These are phyloP conservation scores for Ophioderma brevispina DNA, from an alignment of 35 echinoderm and acorn worm genomes.

Conservation along the genomic window DNA sequence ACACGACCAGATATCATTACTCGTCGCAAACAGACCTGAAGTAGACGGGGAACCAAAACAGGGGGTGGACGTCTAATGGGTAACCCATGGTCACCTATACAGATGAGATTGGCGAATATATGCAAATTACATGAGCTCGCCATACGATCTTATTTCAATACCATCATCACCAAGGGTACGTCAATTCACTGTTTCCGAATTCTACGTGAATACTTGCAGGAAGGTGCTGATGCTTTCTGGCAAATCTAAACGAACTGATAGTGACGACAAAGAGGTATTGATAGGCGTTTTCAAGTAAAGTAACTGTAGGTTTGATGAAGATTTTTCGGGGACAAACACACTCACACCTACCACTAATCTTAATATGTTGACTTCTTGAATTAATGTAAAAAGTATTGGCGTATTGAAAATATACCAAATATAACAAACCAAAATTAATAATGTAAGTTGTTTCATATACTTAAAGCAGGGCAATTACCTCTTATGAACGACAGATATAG, in stretches of 20 bases:
- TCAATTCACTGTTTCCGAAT: not conserved
- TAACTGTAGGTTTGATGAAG: too few species aligned
- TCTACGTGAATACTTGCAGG: not conserved
- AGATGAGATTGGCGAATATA: not conserved
- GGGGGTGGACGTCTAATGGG: not conserved
- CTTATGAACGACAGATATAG: too few species aligned
- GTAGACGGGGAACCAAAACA: not conserved
- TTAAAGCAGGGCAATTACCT: too few species aligned
- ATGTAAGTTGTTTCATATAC: too few species aligned
- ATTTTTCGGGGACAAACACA: too few species aligned
- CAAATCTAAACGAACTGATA: not conserved
- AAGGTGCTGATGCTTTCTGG: not conserved
- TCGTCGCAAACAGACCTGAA: not conserved
- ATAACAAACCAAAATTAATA: too few species aligned
- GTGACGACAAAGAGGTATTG: not conserved
- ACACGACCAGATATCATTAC: not conserved
- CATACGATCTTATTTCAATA: not conserved
- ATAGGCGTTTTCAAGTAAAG: too few species aligned
- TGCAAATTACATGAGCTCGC: not conserved
- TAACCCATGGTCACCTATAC: not conserved
- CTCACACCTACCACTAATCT: too few species aligned
- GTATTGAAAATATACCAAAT: too few species aligned
- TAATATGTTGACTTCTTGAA: too few species aligned
- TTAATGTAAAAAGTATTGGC: too few species aligned
- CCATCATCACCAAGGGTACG: not conserved